phyloP scores from a whole-genome alignment of 2,797 vertebrate genomes.

The Coendou prehensilis region DNA sequence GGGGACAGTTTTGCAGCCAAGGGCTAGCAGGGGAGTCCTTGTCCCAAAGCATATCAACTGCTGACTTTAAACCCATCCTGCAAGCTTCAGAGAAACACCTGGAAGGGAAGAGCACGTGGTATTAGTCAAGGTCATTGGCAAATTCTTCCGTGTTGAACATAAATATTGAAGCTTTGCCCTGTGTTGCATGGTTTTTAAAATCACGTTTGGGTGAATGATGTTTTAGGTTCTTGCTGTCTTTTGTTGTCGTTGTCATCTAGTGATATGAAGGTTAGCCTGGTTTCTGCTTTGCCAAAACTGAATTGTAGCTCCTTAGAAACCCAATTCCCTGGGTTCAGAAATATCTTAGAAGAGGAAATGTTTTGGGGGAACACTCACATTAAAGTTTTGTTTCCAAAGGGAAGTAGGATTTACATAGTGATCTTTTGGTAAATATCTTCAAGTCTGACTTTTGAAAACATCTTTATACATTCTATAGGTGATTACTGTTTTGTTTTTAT shows the following conservation, averaged over 20 bases:
- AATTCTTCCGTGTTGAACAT: not conserved
- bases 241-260: not conserved
- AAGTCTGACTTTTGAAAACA: not conserved
- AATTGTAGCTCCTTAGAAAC: not conserved
- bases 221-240: not conserved
- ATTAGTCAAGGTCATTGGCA: not conserved
- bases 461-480: not conserved
- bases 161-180: not conserved
- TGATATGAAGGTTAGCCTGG: not conserved
- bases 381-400: constrained; percentile 5
- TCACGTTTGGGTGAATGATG: not conserved
- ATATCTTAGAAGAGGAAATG: not conserved
- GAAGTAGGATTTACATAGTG: not conserved
- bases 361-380: not conserved
- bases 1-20: not conserved
- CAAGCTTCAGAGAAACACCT: not conserved
- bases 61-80: not conserved
- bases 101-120: not conserved
- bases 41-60: not conserved
- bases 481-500: not conserved
- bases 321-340: not conserved
- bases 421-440: not conserved
- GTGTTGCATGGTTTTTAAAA: not conserved
- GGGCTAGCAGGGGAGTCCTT: not conserved
- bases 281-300: not conserved